Conservation (phyloP, 2,888 invertebrate genomes). For the Caenorhabditis sp. region DNA sequence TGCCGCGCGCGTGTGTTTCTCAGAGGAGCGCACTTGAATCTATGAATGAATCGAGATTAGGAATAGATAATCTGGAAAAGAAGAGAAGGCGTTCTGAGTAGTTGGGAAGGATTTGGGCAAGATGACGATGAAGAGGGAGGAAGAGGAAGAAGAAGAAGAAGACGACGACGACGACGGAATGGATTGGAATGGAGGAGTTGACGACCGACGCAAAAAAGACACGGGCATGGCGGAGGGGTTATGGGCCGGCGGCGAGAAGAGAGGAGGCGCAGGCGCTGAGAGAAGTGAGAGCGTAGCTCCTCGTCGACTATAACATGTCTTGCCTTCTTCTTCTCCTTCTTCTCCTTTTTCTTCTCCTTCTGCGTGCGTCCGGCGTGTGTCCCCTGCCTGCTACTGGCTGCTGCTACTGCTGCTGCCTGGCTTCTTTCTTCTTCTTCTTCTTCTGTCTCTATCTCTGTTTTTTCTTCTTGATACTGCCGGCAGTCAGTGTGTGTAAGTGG, state of each 20-base stretch:
- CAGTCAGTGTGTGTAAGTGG: background rate
- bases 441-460: no score
- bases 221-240: constrained; percentile 33
- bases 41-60: constrained; percentile 4
- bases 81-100: constrained; percentile 8
- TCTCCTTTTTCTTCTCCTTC: constrained; percentile 24
- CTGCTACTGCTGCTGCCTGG: no score
- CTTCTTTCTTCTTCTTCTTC: constrained; percentile 45
- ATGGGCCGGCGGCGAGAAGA: constrained; percentile 35
- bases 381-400: constrained; percentile 4
- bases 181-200: constrained; percentile 52
- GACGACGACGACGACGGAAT: constrained; percentile 30
- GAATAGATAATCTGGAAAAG: constrained; percentile 5
- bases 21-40: constrained; percentile 12
- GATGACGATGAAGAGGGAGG: constrained; percentile 2
- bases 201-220: constrained; percentile 42
- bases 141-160: constrained; percentile 10
- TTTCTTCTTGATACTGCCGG: constrained; percentile 12
- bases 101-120: background rate
- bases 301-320: constrained; percentile 48
- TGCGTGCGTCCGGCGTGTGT: constrained; percentile 17
- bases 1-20: background rate
- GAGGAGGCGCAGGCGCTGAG: constrained; percentile 50
- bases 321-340: constrained; percentile 28
- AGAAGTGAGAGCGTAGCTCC: constrained; percentile 26